Percentiles rank a stretch among this genome's conserved stretches.
phyloP scores from a whole-genome alignment of 2,113 vertebrate genomes.

The Bothrops jararaca region DNA sequence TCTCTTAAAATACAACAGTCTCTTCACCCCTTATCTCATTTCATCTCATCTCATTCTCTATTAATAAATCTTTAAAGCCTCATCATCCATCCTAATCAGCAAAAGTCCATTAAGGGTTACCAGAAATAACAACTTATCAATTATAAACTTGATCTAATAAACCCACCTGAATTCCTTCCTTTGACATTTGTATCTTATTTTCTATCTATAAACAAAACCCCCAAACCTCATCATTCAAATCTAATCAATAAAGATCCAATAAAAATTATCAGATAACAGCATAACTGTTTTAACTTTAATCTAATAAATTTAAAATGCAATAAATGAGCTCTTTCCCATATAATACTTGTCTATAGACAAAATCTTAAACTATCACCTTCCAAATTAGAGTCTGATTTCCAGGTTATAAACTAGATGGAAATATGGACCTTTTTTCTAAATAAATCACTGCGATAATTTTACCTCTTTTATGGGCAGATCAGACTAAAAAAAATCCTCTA shows the following conservation, averaged over 20 bases:
- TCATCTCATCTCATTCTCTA: neutral
- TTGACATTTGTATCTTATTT: neutral
- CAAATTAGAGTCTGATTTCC: neutral
- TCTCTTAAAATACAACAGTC: neutral
- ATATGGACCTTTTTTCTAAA: neutral
- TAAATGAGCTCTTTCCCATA: neutral
- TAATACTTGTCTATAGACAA: neutral
- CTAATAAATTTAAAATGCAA: neutral
- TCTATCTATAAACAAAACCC: neutral
- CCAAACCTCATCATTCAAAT: neutral
- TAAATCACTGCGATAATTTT: neutral
- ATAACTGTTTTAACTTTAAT: neutral
- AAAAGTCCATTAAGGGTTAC: neutral
- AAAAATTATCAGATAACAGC: neutral
- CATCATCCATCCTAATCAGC: neutral
- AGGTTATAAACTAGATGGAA: neutral
- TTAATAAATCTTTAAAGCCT: neutral
- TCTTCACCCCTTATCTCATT: neutral
- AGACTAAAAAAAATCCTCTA: neutral
- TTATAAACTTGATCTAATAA: neutral
- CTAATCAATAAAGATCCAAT: neutral
- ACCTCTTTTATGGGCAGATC: neutral
- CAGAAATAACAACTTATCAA: neutral
- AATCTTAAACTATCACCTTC: neutral
- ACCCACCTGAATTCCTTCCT: neutral